Base-by-base conservation (phyloP, 2,888 invertebrate species). In the Cloeon dipterum region DNA sequence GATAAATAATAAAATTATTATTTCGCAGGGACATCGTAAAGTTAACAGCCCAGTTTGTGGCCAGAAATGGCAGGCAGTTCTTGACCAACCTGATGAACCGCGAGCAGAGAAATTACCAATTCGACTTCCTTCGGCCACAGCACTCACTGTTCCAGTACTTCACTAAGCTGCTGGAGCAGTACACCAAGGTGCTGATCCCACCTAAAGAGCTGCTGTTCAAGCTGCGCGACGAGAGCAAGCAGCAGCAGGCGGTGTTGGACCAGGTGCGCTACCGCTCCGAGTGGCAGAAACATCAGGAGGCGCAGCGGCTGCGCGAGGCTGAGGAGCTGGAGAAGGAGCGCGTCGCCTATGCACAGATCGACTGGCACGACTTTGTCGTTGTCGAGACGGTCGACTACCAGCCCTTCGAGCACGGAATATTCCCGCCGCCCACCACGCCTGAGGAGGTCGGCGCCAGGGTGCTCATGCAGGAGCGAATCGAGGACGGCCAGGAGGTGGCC, bases 361-460 rank as follows among this genome's bases (percentile, higher is more conserved):
- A 99, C 55, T 99, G 98, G 98, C 98, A 99, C 54, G 96, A 98
- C 57, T 99, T 99, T 57, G 96, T 98, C 2, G 96, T 99, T 0
- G 98, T 99, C 1, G 98, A 99, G 61, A 96, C 96, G 0, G 96
- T 99, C 0, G 98, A 99, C 57, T 99, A 96, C 55, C 91, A 93
- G 46, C 83, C 88, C 0, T 86, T 85, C 48, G 98, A 99, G 59
- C 75, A 78, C 10, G 89, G 91, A 1, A 86, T 91, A 52, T 88
- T 94, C 51, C 94, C 94, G 1, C 88, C 94, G 3, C 96, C 94
- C 0, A 96, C 94, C 0, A 94, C 89, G 4, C 93, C 94, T 0
- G 79, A 89, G 43, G 93, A 94, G 58, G 94, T 96, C 0, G 96
- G 96, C 3, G 89, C 93, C 2, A 64, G 94, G 39, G 79, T 94